Evolutionary conservation across 2,888 invertebrate genomes (phyloP).

Genomic region (Rotaria sp.): DNA sequence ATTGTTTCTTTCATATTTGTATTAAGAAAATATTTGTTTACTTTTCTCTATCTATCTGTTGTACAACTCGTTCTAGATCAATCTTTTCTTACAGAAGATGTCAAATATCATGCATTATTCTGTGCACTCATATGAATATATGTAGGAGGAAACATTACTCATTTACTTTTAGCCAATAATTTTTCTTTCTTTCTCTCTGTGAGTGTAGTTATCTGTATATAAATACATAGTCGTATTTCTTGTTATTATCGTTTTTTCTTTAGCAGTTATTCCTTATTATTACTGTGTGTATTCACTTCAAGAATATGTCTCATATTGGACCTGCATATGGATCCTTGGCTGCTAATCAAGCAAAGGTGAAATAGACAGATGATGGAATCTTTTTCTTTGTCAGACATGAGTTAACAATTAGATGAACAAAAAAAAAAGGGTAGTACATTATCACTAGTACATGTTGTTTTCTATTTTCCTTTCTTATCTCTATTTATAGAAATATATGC

Average conservation of each 20-base stretch:
- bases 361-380: not conserved
- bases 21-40: not conserved
- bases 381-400: not conserved
- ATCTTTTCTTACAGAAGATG: not conserved
- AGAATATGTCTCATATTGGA: not conserved
- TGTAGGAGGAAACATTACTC: not conserved
- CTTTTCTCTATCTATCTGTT: not conserved
- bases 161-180: not conserved
- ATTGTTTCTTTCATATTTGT: not conserved
- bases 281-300: not conserved
- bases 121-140: not conserved
- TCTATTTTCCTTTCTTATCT: no score
- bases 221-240: not conserved
- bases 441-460: no score
- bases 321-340: slow-evolving; percentile 2
- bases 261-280: not conserved
- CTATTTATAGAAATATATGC: no score
- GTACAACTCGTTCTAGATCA: not conserved
- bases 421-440: no score
- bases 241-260: not conserved
- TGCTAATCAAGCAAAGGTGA: slow-evolving; percentile 23
- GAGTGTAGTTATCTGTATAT: not conserved
- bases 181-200: not conserved
- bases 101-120: not conserved
- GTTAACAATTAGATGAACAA: not conserved